Percentiles rank a stretch among this genome's conserved stretches.
Evolutionary conservation across 2,888 invertebrate genomes (phyloP).

Genomic region (Leptura quadrifasciata): DNA sequence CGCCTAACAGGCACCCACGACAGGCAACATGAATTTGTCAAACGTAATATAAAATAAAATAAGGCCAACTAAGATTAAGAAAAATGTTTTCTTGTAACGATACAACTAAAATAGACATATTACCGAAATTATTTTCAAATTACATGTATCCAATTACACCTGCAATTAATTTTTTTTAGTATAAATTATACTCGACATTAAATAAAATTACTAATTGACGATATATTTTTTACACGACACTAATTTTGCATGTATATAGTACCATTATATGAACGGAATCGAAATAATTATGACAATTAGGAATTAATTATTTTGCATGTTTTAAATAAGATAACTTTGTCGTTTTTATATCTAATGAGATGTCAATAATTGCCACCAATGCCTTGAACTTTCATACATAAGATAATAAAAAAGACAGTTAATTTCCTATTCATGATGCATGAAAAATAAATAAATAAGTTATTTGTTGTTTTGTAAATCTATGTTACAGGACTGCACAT

Average conservation of each 20-base stretch:
- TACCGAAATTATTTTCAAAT: neutral
- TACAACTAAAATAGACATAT: neutral
- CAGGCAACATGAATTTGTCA: too few relatives aligned
- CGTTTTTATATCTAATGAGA: slow-evolving; percentile 42
- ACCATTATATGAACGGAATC: slow-evolving; percentile 15
- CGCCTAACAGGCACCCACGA: too few relatives aligned
- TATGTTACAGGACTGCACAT: too few relatives aligned
- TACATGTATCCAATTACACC: neutral
- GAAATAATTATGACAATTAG: slow-evolving; percentile 31
- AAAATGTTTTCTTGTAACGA: neutral
- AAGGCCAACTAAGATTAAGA: too few relatives aligned
- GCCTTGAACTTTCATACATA: slow-evolving; percentile 45
- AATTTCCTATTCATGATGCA: slow-evolving; percentile 26
- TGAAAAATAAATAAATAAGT: slow-evolving; percentile 7
- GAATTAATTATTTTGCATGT: slow-evolving; percentile 44
- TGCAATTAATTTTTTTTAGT: neutral
- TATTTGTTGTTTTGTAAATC: too few relatives aligned
- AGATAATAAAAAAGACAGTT: slow-evolving; percentile 10
- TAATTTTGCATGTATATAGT: slow-evolving; percentile 2
- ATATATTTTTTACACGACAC: neutral
- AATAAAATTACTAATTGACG: neutral
- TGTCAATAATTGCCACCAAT: slow-evolving; percentile 36
- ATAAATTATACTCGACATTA: neutral
- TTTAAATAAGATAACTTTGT: slow-evolving; percentile 23
- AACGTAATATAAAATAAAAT: too few relatives aligned